A percentile compares a stretch with the other conserved stretches of the same genome.
Conservation (phyloP, 2,797 vertebrate genomes). For the Neoniphon sammara region DNA sequence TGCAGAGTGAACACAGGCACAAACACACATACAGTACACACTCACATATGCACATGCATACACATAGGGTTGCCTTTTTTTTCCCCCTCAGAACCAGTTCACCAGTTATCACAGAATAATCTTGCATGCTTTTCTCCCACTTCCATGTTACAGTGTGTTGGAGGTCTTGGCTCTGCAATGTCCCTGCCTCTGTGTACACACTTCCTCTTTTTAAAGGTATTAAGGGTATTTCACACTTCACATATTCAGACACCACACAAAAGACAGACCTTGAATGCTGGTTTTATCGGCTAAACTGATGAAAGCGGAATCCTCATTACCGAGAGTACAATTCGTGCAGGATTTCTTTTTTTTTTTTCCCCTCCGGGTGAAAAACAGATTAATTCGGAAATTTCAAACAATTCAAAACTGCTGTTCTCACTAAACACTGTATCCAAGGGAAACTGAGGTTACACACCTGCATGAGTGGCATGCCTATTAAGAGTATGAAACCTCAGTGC, state of each 20-base stretch:
- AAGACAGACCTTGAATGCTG: not conserved
- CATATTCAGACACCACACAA: slow-evolving; percentile 1
- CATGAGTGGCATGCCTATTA: slow-evolving; percentile 34
- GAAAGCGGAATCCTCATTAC: slow-evolving; percentile 28
- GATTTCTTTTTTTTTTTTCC: not conserved
- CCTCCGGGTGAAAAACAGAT: slow-evolving; percentile 23
- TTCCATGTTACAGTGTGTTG: slow-evolving; percentile 11
- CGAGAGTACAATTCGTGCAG: slow-evolving; percentile 3
- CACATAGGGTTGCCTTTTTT: slow-evolving; percentile 55
- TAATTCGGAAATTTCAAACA: slow-evolving; percentile 24
- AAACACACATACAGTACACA: not conserved
- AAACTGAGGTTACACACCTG: slow-evolving; percentile 58
- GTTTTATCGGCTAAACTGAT: slow-evolving; percentile 18
- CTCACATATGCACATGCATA: slow-evolving; percentile 1
- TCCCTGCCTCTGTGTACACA: not conserved
- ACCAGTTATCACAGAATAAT: slow-evolving; percentile 47
- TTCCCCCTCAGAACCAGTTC: slow-evolving; percentile 65
- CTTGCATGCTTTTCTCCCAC: slow-evolving; percentile 1
- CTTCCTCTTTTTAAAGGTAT: slow-evolving; percentile 35
- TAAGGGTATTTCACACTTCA: not conserved
- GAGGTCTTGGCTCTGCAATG: slow-evolving; percentile 5
- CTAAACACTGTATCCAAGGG: slow-evolving; percentile 60
- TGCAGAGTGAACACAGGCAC: slow-evolving; percentile 47
- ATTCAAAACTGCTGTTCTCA: slow-evolving; percentile 47
- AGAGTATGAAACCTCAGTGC: slow-evolving; percentile 43